A percentile compares a stretch with the other conserved stretches of the same genome.
phyloP scores from a whole-genome alignment of 2,113 vertebrate genomes.

The Pteronura brasiliensis region DNA sequence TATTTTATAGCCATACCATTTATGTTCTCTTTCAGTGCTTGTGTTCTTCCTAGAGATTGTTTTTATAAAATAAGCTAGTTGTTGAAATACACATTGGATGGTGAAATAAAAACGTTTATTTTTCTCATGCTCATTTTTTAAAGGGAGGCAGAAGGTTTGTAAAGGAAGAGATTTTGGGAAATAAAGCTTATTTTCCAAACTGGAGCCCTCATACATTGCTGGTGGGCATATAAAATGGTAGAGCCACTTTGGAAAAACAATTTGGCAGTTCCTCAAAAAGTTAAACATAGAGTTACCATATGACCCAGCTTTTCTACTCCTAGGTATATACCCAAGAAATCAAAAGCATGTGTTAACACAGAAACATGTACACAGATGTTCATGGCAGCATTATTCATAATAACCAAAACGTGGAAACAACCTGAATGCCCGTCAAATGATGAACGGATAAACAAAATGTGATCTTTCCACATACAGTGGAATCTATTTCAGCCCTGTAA shows the following conservation, averaged over 20 bases:
- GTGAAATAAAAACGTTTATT: not conserved
- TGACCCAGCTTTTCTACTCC: not conserved
- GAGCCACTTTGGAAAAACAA: not conserved
- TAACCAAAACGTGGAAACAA: not conserved
- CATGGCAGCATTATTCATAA: not conserved
- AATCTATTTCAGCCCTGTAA: not conserved
- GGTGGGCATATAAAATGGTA: not conserved
- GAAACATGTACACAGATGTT: not conserved
- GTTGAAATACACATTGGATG: not conserved
- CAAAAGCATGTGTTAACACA: not conserved
- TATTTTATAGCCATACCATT: conserved; percentile 2
- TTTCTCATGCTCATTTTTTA: not conserved
- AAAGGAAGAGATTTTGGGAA: conserved; percentile 41
- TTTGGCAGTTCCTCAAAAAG: not conserved
- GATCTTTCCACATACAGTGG: not conserved
- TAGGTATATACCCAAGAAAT: not conserved
- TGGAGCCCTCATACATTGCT: not conserved
- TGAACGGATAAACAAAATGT: not conserved
- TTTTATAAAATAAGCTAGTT: not conserved
- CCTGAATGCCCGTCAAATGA: not conserved
- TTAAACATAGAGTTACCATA: not conserved
- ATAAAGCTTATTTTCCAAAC: not conserved
- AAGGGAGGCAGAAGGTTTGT: conserved; percentile 22
- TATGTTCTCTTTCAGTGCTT: not conserved
- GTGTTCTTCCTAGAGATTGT: not conserved